phyloP scores from a whole-genome alignment of 2,113 vertebrate species.

The Hippopotamus amphibius region DNA sequence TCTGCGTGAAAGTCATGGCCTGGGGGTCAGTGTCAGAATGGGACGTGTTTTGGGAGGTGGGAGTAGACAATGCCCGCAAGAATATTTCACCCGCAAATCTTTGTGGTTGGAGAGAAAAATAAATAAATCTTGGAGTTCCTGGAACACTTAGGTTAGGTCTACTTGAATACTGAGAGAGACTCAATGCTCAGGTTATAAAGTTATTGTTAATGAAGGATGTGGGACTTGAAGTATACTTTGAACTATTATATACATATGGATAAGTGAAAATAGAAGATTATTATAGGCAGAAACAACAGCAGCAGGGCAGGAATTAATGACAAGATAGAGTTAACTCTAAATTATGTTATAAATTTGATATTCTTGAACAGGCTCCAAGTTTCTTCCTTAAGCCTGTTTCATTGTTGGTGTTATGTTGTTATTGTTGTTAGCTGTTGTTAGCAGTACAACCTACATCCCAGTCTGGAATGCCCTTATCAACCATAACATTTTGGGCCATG shows the following conservation, averaged over 20 bases:
- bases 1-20: neutral
- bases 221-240: neutral
- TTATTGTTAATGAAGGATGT: neutral
- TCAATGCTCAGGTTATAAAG: neutral
- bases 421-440: neutral
- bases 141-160: neutral
- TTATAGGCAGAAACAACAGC: neutral
- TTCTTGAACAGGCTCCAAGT: neutral
- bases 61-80: neutral
- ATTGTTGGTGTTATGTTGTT: neutral
- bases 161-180: neutral
- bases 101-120: neutral
- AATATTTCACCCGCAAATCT: neutral
- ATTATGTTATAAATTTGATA: neutral
- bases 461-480: neutral
- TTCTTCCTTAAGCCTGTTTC: neutral
- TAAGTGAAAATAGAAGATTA: neutral
- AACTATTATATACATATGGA: neutral
- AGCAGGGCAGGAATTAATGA: neutral
- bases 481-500: neutral
- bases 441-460: neutral
- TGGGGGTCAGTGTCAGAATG: neutral
- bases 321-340: neutral
- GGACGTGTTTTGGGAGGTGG: rapidly evolving
- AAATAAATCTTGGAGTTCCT: neutral